Percentiles rank a stretch among this genome's conserved stretches.
Evolutionary conservation across 2,797 vertebrate genomes (phyloP).

Genomic region (Amblyopsis hoosieri): DNA sequence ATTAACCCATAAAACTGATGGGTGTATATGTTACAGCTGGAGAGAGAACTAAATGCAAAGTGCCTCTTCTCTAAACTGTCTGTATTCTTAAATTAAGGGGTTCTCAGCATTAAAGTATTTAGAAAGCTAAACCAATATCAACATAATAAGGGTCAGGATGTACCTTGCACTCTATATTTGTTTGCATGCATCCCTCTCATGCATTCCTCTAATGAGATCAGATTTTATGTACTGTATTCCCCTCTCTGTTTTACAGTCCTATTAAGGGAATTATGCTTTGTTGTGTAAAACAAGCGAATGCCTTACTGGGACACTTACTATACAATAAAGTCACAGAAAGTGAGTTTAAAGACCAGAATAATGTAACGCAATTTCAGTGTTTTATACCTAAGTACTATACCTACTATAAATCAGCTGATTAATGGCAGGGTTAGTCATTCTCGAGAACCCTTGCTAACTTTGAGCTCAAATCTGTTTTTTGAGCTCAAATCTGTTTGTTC

Average conservation of each 20-base stretch:
- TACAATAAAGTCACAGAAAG: slow-evolving; percentile 25
- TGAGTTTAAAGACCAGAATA: neutral
- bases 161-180: slow-evolving; percentile 41
- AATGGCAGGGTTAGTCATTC: too few species aligned
- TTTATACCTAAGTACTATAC: too few species aligned
- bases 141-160: slow-evolving; percentile 56
- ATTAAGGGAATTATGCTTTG: slow-evolving; percentile 59
- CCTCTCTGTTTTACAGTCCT: slow-evolving; percentile 47
- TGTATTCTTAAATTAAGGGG: slow-evolving; percentile 18
- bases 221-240: slow-evolving; percentile 43
- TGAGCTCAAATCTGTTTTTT: too few species aligned
- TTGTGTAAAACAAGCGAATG: slow-evolving; percentile 13
- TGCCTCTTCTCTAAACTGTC: neutral
- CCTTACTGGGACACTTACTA: slow-evolving; percentile 39
- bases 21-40: too few species aligned
- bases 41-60: neutral
- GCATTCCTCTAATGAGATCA: slow-evolving; percentile 40
- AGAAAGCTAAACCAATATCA: slow-evolving; percentile 44
- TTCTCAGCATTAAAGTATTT: slow-evolving; percentile 30
- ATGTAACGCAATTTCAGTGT: neutral
- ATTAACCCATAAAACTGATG: too few species aligned
- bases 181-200: slow-evolving; percentile 35
- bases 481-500: too few species aligned
- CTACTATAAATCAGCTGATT: too few species aligned
- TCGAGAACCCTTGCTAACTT: too few species aligned